Evolutionary conservation across 2,113 vertebrate species (phyloP).

Genomic region (Nicator chloris): DNA sequence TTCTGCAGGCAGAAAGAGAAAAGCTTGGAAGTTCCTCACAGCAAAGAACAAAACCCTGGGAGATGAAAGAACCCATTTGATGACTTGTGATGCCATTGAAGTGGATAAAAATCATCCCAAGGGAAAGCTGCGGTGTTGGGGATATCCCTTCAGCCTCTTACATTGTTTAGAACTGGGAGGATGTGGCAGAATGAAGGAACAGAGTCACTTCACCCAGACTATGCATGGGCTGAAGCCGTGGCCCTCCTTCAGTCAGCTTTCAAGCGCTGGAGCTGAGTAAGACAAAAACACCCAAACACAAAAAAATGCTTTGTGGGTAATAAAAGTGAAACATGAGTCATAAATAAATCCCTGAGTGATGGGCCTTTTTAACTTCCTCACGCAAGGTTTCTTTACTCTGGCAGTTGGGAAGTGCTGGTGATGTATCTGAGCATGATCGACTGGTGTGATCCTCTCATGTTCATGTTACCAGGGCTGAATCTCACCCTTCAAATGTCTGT

Average conservation of each 20-base stretch:
- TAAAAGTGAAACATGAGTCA: neutral
- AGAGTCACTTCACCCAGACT: neutral
- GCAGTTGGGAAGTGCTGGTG: neutral
- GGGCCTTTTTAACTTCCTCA: neutral
- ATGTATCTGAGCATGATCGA: neutral
- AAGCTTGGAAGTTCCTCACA: neutral
- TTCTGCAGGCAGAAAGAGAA: neutral
- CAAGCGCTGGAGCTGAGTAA: neutral
- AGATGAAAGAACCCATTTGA: neutral
- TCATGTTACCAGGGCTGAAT: neutral
- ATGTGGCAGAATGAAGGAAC: neutral
- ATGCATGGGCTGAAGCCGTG: fast-evolving
- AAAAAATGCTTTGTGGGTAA: neutral
- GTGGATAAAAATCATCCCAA: neutral
- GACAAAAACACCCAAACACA: neutral
- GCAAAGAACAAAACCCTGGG: neutral
- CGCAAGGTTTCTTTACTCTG: neutral
- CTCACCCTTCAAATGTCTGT: neutral
- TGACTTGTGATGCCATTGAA: neutral
- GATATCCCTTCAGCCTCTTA: neutral
- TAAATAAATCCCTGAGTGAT: neutral
- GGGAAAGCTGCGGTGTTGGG: neutral
- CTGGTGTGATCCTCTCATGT: neutral
- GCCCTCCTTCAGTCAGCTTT: neutral
- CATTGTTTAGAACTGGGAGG: neutral